Evolutionary conservation across 2,797 vertebrate species (phyloP).

Genomic region (Tapirus indicus): DNA sequence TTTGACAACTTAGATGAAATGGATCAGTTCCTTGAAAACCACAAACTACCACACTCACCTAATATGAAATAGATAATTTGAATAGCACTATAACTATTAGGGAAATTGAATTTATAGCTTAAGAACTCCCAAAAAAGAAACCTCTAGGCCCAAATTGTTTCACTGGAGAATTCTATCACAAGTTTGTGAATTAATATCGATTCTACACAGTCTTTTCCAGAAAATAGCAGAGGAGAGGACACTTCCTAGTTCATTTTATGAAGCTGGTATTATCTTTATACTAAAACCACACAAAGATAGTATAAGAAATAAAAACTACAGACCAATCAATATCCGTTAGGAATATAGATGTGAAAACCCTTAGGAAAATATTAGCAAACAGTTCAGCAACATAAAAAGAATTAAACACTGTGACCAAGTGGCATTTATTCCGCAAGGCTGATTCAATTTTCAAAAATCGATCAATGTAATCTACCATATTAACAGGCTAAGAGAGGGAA

Average conservation of each 20-base stretch:
- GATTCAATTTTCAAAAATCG: background rate
- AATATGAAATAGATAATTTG: background rate
- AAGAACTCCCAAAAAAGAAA: background rate
- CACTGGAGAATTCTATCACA: background rate
- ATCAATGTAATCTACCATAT: background rate
- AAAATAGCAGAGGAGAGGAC: background rate
- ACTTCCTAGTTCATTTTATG: background rate
- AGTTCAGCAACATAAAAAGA: background rate
- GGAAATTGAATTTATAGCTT: conserved; percentile 36
- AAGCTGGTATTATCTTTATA: background rate
- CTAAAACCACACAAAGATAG: background rate
- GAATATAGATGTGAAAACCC: background rate
- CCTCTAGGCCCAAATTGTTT: background rate
- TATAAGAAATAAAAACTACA: conserved; percentile 2
- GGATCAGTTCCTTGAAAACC: background rate
- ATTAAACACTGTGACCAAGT: background rate
- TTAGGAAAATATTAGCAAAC: conserved; percentile 30
- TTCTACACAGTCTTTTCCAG: background rate
- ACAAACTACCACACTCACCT: background rate
- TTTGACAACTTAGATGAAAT: background rate
- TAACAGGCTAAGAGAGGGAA: background rate
- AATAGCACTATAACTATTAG: background rate
- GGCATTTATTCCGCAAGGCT: background rate
- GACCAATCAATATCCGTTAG: background rate
- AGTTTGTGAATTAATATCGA: conserved; percentile 28